Evolutionary conservation across 2,797 vertebrate genomes (phyloP).

Genomic region (Tapera naevia): DNA sequence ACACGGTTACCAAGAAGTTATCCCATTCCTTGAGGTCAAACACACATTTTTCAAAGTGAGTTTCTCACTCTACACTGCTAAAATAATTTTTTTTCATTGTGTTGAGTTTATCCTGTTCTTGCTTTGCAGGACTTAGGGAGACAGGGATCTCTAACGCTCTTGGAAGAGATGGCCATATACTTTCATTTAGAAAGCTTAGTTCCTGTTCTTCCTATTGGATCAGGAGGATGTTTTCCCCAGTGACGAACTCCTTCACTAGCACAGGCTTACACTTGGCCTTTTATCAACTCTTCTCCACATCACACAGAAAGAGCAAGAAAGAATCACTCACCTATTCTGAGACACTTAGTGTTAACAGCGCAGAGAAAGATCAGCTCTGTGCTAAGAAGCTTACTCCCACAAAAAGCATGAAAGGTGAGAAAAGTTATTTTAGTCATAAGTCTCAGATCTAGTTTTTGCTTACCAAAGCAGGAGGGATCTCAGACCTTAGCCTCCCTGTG

Average conservation of each 20-base stretch:
- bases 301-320: neutral
- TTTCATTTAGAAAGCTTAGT: neutral
- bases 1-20: neutral
- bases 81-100: neutral
- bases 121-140: neutral
- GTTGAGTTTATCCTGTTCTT: neutral
- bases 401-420: slow-evolving; percentile 3
- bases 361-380: neutral
- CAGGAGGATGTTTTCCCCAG: neutral
- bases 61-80: neutral
- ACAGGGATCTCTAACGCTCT: neutral
- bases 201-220: neutral
- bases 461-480: slow-evolving; percentile 96
- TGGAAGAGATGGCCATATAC: neutral
- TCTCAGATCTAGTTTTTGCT: slow-evolving; percentile 31
- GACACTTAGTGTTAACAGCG: neutral
- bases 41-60: neutral
- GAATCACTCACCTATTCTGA: neutral
- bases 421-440: neutral
- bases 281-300: neutral
- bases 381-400: neutral
- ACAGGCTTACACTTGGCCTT: neutral
- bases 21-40: neutral
- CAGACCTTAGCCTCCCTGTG: slow-evolving; percentile 91
- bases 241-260: neutral